A percentile compares a stretch with the other conserved stretches of the same genome.
Evolutionary conservation across 2,113 vertebrate genomes (phyloP).

Genomic region (Acinonyx jubatus): DNA sequence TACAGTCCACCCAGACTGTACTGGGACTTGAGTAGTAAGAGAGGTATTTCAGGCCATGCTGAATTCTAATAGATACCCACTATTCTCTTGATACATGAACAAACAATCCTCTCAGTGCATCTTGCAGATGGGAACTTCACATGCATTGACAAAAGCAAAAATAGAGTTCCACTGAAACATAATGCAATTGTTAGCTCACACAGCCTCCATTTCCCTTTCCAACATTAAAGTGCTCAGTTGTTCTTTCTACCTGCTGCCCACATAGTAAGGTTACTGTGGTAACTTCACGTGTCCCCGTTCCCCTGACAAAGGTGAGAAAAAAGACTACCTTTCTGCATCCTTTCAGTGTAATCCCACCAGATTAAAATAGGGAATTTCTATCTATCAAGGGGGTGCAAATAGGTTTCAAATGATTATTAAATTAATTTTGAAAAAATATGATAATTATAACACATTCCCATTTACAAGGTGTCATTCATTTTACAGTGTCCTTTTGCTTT

Average conservation of each 20-base stretch:
- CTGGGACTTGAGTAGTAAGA: background rate
- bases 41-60: background rate
- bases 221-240: background rate
- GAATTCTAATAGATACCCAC: background rate
- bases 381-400: slow-evolving; percentile 33
- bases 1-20: background rate
- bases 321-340: background rate
- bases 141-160: background rate
- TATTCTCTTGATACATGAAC: background rate
- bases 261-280: background rate
- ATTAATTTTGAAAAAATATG: slow-evolving; percentile 47
- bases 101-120: background rate
- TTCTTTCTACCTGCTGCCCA: background rate
- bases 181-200: background rate
- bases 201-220: background rate
- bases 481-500: background rate
- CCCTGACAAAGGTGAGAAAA: background rate
- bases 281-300: background rate
- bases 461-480: background rate
- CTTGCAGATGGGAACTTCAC: background rate
- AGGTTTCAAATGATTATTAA: slow-evolving; percentile 52
- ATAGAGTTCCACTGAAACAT: background rate
- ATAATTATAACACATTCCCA: background rate
- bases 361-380: background rate
- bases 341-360: background rate